phyloP scores from a whole-genome alignment of 1,140 invertebrate genomes.

The Cataglyphis hispanica region DNA sequence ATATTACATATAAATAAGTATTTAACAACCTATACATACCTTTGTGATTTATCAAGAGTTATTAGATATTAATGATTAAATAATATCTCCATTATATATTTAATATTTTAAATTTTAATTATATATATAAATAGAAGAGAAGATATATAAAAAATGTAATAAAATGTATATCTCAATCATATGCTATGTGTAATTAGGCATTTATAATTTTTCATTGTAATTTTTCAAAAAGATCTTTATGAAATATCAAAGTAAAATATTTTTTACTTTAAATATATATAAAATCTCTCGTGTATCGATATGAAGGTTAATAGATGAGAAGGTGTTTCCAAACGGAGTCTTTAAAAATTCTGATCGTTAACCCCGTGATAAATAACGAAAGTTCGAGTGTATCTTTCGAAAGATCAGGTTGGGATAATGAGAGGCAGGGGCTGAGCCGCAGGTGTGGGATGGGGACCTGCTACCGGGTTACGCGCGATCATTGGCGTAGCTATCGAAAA shows the following conservation, averaged over 20 bases:
- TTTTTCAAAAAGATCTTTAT: neutral
- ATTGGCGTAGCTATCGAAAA: conserved; percentile 82
- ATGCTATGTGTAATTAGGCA: neutral
- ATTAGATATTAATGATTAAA: neutral
- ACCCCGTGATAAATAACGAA: conserved; percentile 85
- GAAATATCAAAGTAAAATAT: conserved; percentile 37
- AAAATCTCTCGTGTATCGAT: neutral
- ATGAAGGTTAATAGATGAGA: conserved; percentile 63
- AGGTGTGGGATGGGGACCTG: conserved; percentile 84
- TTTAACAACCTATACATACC: neutral
- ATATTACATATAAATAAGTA: neutral
- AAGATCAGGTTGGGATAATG: conserved; percentile 85
- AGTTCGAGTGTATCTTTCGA: conserved; percentile 83
- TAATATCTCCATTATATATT: neutral
- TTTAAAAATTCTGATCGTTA: conserved; percentile 83
- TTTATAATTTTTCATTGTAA: neutral
- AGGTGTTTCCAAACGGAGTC: conserved; percentile 77
- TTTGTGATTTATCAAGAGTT: neutral
- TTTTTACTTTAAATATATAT: conserved; percentile 10
- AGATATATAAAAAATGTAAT: neutral
- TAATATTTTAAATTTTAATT: neutral
- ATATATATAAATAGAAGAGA: neutral
- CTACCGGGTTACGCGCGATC: conserved; percentile 85
- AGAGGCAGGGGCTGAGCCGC: conserved; percentile 83
- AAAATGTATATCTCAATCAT: conserved; percentile 2